Percentiles rank a stretch among this genome's conserved stretches.
These are phyloP conservation scores for Ptychobarbus kaznakovi DNA, from an alignment of 2,797 vertebrate species.

Conservation along the genomic window DNA sequence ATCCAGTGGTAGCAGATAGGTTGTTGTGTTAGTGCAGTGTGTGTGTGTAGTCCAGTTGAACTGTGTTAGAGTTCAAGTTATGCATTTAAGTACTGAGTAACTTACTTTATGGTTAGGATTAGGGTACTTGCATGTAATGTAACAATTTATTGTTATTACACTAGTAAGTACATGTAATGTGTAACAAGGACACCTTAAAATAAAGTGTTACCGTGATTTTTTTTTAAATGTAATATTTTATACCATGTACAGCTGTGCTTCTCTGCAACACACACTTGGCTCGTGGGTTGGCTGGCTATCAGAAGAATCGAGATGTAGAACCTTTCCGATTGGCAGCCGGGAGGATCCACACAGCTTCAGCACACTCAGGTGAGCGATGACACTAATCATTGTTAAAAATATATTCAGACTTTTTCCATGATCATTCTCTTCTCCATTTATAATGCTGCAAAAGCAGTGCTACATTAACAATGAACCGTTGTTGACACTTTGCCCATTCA, in stretches of 20 bases:
- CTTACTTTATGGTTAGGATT: not conserved
- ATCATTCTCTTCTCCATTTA: not conserved
- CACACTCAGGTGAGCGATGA: not conserved
- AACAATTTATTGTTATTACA: not conserved
- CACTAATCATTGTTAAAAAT: not conserved
- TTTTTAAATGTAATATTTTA: not conserved
- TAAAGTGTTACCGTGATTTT: not conserved
- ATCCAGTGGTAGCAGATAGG: no score
- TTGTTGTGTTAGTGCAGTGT: no score
- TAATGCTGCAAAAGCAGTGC: not conserved
- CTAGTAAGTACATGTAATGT: not conserved
- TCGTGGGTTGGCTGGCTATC: not conserved
- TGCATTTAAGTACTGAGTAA: not conserved
- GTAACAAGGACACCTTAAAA: not conserved
- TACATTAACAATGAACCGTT: not conserved
- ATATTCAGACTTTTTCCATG: not conserved
- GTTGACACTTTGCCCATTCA: not conserved
- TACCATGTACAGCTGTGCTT: not conserved
- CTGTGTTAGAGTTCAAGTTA: no score
- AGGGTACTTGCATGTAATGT: not conserved
- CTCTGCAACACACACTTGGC: not conserved
- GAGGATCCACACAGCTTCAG: not conserved
- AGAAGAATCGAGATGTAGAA: not conserved
- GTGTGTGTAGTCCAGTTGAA: no score
- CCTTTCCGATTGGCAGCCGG: not conserved